Evolutionary conservation across 2,113 vertebrate genomes (phyloP), one percentile per base, ranked within the genome.

Genomic region (Semnornis frantzii): DNA sequence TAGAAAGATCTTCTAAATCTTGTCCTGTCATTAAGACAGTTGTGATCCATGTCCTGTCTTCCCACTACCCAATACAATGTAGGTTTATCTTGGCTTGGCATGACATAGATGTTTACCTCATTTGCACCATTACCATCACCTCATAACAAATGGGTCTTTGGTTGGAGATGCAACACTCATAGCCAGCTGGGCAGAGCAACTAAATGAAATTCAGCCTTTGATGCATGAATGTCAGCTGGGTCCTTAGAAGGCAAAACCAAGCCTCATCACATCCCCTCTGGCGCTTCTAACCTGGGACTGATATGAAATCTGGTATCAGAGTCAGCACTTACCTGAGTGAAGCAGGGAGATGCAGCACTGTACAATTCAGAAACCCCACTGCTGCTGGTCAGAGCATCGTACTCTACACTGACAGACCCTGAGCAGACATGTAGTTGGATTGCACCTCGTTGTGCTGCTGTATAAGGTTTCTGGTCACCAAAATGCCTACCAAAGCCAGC

Each of bases 301-400:
- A 39, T 63, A 84, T 17, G 42, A 58, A 74, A 52, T 18, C 10
- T 58, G 8, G 12, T n/a, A 13, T 30, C 18, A 12, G 48, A 33
- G 52, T 46, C 17, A 39, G n/a, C 27, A 37, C 12, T 8, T 3
- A 5, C 37, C 15, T 10, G 21, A 63, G 27, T 21, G 12, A 57
- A 59, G 27, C 0, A 0, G 17, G 46, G 11, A 33, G 62, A 57
- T 57, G 34, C 10, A 18, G 6, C 21, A 8, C 15, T 1, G 1
- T 20, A 37, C 1, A 2, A 58, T 20, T 31, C 30, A n/a, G 31
- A 46, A 68, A 5, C 14, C 37, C 30, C 48, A 37, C 33, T 34
- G 48, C 25, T 57, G 19, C 69, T 55, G 82, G 16, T 20, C 24
- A 9, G 5, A 27, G 24, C 33, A 50, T 50, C 1, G 37, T 0